A percentile compares a stretch with the other conserved stretches of the same genome.
Evolutionary conservation across 2,888 invertebrate species (phyloP).

Genomic region (Hypselothyrea guttata): DNA sequence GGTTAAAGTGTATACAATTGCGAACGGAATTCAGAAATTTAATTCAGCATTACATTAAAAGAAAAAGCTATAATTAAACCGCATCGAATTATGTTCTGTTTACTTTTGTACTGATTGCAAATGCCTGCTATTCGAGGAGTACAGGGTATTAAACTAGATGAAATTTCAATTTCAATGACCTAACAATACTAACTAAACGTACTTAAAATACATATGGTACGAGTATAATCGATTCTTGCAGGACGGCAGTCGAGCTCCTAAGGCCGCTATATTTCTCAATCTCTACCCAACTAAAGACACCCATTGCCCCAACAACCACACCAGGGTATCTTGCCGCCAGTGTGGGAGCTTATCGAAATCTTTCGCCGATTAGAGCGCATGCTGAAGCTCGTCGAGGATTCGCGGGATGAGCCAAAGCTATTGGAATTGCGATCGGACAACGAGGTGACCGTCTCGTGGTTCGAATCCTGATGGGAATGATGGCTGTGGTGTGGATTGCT

Average conservation of each 20-base stretch:
- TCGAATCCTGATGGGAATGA: conserved; percentile 80
- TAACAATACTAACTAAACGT: conserved; percentile 29
- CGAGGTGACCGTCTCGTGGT: conserved; percentile 80
- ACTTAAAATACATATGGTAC: conserved; percentile 24
- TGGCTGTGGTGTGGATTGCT: conserved; percentile 78
- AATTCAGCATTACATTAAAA: conserved; percentile 25
- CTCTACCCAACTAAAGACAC: conserved; percentile 63
- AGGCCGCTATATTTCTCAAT: too few species aligned
- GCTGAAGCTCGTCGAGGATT: conserved; percentile 82
- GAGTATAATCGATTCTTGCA: conserved; percentile 21
- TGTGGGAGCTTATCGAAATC: conserved; percentile 81
- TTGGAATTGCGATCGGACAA: conserved; percentile 81
- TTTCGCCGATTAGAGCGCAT: conserved; percentile 81
- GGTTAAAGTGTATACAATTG: conserved; percentile 27
- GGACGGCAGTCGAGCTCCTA: conserved; percentile 48
- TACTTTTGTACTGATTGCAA: conserved; percentile 2
- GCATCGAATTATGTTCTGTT: conserved; percentile 26
- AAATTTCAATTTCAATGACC: conserved; percentile 9
- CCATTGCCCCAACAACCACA: conserved; percentile 83
- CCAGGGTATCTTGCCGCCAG: conserved; percentile 82
- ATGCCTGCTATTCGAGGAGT: not conserved
- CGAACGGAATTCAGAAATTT: conserved; percentile 24
- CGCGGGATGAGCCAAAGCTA: conserved; percentile 81
- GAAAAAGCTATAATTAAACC: conserved; percentile 18
- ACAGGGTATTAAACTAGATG: too few species aligned